These are phyloP conservation scores for Connochaetes taurinus DNA, from an alignment of 2,113 vertebrate species.

Conservation along the genomic window DNA sequence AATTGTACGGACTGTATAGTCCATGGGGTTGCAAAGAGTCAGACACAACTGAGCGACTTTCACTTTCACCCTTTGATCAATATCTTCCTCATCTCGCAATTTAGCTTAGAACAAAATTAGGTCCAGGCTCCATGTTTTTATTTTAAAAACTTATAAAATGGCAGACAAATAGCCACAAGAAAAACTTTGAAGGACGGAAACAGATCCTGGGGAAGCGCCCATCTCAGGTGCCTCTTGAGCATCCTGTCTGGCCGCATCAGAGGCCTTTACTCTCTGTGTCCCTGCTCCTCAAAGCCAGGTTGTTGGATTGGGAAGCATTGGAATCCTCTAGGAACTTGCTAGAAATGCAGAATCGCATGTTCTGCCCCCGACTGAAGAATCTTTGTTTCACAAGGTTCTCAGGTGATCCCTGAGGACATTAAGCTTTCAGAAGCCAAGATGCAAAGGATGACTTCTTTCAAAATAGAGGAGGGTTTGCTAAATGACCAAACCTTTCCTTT, in stretches of 20 bases:
- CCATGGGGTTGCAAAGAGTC: neutral
- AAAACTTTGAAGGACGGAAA: neutral
- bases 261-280: neutral
- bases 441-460: neutral
- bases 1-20: neutral
- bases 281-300: neutral
- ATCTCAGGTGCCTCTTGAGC: rapidly evolving
- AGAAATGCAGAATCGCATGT: neutral
- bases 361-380: neutral
- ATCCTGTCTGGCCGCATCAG: neutral
- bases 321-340: neutral
- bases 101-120: neutral
- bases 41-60: neutral
- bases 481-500: neutral
- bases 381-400: neutral
- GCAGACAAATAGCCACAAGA: neutral
- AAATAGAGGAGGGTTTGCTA: neutral
- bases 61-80: neutral
- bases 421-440: neutral
- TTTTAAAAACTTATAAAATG: neutral
- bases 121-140: neutral
- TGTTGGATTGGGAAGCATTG: neutral
- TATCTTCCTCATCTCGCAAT: neutral
- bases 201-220: neutral
- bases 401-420: neutral